Conservation (phyloP, 2,113 vertebrate genomes). For the Cyphomyrus discorhynchus region DNA sequence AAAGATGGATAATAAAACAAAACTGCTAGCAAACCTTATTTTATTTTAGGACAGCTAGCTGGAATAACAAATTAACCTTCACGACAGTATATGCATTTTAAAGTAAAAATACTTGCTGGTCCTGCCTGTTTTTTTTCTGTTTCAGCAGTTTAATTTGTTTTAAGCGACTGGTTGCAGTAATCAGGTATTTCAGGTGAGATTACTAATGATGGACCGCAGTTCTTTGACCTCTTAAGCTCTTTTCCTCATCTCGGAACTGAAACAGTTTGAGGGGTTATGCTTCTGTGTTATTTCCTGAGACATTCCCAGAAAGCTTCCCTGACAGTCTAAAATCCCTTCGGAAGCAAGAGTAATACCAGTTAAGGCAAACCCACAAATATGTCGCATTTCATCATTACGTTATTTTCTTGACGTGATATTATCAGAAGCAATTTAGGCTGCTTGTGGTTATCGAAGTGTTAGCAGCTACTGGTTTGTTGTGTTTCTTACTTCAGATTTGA, state of each 20-base stretch:
- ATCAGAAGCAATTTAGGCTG: not conserved
- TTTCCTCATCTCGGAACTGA: not conserved
- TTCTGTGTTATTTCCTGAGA: not conserved
- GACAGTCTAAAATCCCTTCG: not conserved
- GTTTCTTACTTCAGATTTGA: not conserved
- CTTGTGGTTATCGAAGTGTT: not conserved
- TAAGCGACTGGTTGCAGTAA: not conserved
- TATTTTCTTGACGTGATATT: conserved; percentile 7
- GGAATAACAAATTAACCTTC: not conserved
- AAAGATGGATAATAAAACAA: not conserved
- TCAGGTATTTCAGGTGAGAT: not conserved
- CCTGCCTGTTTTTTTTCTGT: not conserved
- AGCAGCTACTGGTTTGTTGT: not conserved
- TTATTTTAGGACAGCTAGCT: not conserved
- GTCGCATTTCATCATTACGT: not conserved
- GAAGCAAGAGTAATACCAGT: not conserved
- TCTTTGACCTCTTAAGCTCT: not conserved
- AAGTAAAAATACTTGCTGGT: not conserved
- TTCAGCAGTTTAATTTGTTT: not conserved
- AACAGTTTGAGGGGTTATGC: not conserved
- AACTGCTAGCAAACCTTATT: not conserved
- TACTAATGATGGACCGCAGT: not conserved
- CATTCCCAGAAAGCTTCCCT: not conserved
- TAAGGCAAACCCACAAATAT: not conserved
- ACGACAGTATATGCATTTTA: not conserved